Percentiles rank a stretch among this genome's conserved stretches.
Evolutionary conservation across 2,888 invertebrate species (phyloP).

Genomic region (Allolobophora icterica): DNA sequence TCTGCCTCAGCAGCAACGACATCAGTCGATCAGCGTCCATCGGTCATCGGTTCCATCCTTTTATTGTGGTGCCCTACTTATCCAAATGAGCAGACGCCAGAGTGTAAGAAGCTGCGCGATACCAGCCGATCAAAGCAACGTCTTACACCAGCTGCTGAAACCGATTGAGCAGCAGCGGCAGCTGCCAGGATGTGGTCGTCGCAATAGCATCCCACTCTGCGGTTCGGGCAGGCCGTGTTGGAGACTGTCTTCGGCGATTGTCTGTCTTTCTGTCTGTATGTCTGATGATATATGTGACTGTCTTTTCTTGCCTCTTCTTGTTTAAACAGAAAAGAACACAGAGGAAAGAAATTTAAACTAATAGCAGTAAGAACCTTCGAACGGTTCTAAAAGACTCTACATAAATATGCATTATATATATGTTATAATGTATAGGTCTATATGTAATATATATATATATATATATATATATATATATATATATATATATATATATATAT

Average conservation of each 20-base stretch:
- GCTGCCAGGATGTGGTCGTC: not conserved
- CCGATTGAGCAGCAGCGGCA: not conserved
- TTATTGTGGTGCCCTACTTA: not conserved
- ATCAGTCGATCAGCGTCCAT: not conserved
- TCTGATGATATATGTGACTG: not conserved
- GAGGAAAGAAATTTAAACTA: too few species aligned
- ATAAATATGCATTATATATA: too few species aligned
- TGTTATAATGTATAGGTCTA: too few species aligned
- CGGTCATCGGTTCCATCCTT: slow-evolving; percentile 17
- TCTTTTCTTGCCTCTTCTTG: too few species aligned
- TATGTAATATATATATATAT: too few species aligned
- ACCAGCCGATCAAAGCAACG: not conserved
- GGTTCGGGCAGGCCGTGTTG: not conserved
- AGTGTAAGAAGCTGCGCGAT: not conserved
- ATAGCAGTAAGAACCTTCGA: too few species aligned
- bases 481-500: too few species aligned
- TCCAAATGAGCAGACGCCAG: not conserved
- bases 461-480: too few species aligned
- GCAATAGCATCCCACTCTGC: not conserved
- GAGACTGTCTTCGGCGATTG: too few species aligned
- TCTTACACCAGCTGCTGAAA: not conserved
- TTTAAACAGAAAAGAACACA: too few species aligned
- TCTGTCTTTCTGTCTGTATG: not conserved
- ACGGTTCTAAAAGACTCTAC: too few species aligned
- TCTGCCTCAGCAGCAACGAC: not conserved